A percentile compares a stretch with the other conserved stretches of the same genome.
These are phyloP conservation scores for Rhinophrynus dorsalis DNA, from an alignment of 2,797 vertebrate species.

Conservation along the genomic window DNA sequence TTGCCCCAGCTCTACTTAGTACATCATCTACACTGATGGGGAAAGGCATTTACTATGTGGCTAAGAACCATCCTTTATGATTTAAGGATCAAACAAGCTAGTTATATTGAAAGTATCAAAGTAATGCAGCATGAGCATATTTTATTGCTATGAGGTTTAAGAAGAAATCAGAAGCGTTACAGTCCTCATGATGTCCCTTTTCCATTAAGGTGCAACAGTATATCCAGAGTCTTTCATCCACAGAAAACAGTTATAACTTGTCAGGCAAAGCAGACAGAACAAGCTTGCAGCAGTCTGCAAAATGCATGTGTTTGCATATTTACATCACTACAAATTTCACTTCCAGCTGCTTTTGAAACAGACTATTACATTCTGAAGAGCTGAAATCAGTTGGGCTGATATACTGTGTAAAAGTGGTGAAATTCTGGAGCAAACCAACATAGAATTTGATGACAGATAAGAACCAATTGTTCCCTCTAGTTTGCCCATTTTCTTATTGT, in stretches of 20 bases:
- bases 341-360: conserved; percentile 8
- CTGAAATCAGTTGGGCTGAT: conserved; percentile 13
- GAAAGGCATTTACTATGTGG: too few relatives aligned
- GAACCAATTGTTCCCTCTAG: too few relatives aligned
- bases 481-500: too few relatives aligned
- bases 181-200: conserved; percentile 26
- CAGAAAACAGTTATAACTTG: conserved; percentile 42
- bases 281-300: conserved; percentile 37
- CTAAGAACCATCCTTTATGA: too few relatives aligned
- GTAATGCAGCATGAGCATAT: too few relatives aligned
- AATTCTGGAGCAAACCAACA: too few relatives aligned
- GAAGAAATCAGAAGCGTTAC: conserved; percentile 18
- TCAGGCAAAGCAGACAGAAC: conserved; percentile 36
- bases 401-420: too few relatives aligned
- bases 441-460: too few relatives aligned
- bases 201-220: conserved; percentile 34
- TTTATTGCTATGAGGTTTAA: conserved; percentile 1
- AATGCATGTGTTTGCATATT: conserved; percentile 34
- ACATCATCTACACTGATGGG: too few relatives aligned
- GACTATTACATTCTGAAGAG: conserved; percentile 2
- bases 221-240: conserved; percentile 35
- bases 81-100: too few relatives aligned
- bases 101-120: too few relatives aligned
- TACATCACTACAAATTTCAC: conserved; percentile 28
- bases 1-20: too few relatives aligned